Evolutionary conservation across 2,888 invertebrate species (phyloP).

Genomic region (Apodemia zela): DNA sequence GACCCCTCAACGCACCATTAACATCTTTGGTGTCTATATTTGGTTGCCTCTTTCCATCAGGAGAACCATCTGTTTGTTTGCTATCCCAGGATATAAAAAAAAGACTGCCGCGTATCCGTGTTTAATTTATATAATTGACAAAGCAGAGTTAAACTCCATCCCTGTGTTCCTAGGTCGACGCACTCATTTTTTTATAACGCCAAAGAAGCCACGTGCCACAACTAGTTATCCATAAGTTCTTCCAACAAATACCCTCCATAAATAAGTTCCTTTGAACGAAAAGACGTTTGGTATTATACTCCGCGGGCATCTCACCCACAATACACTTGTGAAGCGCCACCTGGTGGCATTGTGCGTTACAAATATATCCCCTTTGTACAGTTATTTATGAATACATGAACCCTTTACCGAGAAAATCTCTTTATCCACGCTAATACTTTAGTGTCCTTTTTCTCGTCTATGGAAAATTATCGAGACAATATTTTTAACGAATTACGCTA

Average conservation of each 20-base stretch:
- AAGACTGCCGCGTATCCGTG: too few species aligned
- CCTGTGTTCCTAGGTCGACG: too few species aligned
- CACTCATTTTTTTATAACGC: too few species aligned
- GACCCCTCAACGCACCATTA: too few species aligned
- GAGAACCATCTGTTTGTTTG: too few species aligned
- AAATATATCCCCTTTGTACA: constrained; percentile 36
- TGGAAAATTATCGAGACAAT: neutral
- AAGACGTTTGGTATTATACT: constrained; percentile 38
- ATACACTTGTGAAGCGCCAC: constrained; percentile 40
- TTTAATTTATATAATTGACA: too few species aligned
- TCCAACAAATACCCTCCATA: neutral
- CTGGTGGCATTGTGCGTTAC: constrained; percentile 32
- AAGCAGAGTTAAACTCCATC: too few species aligned
- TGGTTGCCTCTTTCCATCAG: too few species aligned
- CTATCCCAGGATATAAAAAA: too few species aligned
- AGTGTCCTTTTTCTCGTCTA: constrained; percentile 6
- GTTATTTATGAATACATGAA: constrained; percentile 41
- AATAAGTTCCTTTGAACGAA: constrained; percentile 41
- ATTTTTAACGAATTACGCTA: neutral
- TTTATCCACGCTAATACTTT: constrained; percentile 12
- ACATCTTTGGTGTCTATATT: too few species aligned
- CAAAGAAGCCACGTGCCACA: neutral
- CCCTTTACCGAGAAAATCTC: constrained; percentile 3
- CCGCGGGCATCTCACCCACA: constrained; percentile 30
- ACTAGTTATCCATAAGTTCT: neutral